Evolutionary conservation across 1,140 invertebrate genomes (phyloP), one percentile per base, ranked within the genome.

Genomic region (Monochamus saltuarius): DNA sequence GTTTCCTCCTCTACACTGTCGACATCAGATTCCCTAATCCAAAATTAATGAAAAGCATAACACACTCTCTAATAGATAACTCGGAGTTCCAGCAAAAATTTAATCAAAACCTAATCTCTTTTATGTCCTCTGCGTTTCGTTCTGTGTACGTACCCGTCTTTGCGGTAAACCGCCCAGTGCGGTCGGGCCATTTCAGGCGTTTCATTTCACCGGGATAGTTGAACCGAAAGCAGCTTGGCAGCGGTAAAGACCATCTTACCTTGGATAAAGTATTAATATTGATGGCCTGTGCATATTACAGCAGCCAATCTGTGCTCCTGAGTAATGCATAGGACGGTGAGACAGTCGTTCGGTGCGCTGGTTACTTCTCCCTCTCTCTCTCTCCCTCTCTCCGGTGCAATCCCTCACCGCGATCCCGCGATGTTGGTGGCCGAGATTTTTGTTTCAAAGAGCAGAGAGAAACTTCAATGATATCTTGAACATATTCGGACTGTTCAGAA

Each of bases 241-340:
- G 56, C 39, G 47, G 49, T 61, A 61, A 60, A 55, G 50, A 53
- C 47, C 47, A 55, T 61, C 59, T 61, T 55, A 61, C 59, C 59
- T 61, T 49, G 22, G 58, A 62, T 62, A 59, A 62, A 59, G 51
- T 53, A 64, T 64, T 64, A 64, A 64, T 64, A 64, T 64, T 64
- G 56, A 64, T 64, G 56, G 62, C 35, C 37, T 51, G 51, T 64
- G 62, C 62, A 64, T 64, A 64, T 63, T 64, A 56, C 61, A 66
- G 54, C 11, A 66, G 61, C 65, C 65, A 66, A 66, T 66, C 61
- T 66, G 47, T 53, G 65, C 61, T 63, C 40, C 38, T 66, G 53
- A 56, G 56, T 66, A 63, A 66, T 66, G 62, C 65, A 66, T 66
- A 53, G 19, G 56, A 51, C 43, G 62, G 56, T 40, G 53, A 57